Evolutionary conservation across 2,113 vertebrate genomes (phyloP), one percentile per base, ranked within the genome.

Genomic region (Poecilia latipinna): DNA sequence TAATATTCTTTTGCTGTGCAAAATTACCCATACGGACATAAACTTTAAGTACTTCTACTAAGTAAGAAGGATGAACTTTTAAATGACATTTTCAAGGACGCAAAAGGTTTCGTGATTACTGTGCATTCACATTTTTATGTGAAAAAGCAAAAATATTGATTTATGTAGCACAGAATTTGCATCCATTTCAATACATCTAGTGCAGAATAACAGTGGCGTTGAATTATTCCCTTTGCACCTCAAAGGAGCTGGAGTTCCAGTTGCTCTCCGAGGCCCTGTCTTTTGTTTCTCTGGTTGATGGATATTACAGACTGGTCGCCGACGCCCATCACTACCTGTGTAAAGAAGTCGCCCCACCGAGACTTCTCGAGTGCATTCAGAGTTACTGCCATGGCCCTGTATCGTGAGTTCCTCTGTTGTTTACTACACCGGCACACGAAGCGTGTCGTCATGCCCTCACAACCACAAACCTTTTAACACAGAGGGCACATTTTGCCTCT

Each of bases 271-370:
- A 97, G 88, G 97, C 97, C 12, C 92, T 97, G 72, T 99, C 98
- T 6, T 99, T 99, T 74, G 96, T 97, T 1, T 98, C 98, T 5
- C 84, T 99, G 82, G 96, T 99, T 71, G 98, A 99, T 74, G 98
- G 98, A 28, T 99, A 99, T 89, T 99, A 97, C 87, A 95, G 97
- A 89, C 93, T 99, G 68, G 98, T 97, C 8, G 94, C 96, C 0
- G 97, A 99, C 79, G 96, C 96, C 4, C 97, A 99, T 86, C 97
- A 99, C 91, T 99, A 96, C 82, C 95, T 99, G 83, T 99, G 98
- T 79, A 99, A 97, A 93, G 97, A 99, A 88, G 96, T 98, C 60
- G 97, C 95, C 12, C 95, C 98, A 26, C 97, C 97, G 19, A 93
- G 95, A 81, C 93, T 98, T 24, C 94, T 99, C 86, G 96, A 98